Evolutionary conservation across 2,113 vertebrate species (phyloP).

Genomic region (Todiramphus chloris): DNA sequence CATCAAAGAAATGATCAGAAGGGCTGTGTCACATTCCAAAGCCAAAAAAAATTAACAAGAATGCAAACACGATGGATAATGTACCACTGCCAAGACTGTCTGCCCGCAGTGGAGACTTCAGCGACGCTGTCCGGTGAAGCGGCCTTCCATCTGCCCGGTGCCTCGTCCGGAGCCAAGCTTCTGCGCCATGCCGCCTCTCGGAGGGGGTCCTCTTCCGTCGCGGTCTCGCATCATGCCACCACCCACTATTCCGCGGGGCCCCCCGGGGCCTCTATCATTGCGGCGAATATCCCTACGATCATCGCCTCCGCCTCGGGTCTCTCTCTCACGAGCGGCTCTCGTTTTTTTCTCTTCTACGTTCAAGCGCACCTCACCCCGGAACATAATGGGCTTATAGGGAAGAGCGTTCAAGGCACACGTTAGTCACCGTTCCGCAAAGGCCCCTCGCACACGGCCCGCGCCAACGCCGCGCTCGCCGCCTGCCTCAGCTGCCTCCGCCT

Average conservation of each 20-base stretch:
- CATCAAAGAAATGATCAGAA: slow-evolving; percentile 90
- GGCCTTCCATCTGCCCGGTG: slow-evolving; percentile 85
- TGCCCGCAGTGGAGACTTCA: slow-evolving; percentile 75
- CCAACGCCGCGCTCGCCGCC: fast-evolving
- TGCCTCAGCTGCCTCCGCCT: background rate
- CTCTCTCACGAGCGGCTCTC: slow-evolving; percentile 89
- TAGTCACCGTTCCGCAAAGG: background rate
- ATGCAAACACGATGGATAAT: slow-evolving; percentile 91
- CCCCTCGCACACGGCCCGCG: fast-evolving
- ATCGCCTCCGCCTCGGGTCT: slow-evolving; percentile 85
- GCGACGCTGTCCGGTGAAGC: slow-evolving; percentile 90
- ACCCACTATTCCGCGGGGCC: slow-evolving; percentile 88
- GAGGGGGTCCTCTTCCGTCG: slow-evolving; percentile 88
- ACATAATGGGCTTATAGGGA: slow-evolving; percentile 91
- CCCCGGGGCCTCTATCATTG: slow-evolving; percentile 88
- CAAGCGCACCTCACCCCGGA: slow-evolving; percentile 94
- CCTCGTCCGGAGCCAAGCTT: slow-evolving; percentile 91
- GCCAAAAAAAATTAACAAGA: slow-evolving; percentile 90
- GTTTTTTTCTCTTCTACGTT: slow-evolving; percentile 99
- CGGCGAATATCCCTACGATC: slow-evolving; percentile 92
- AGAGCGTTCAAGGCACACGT: slow-evolving; percentile 22
- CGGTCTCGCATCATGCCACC: slow-evolving; percentile 94
- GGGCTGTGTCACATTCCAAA: slow-evolving; percentile 98
- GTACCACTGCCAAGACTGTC: slow-evolving; percentile 82
- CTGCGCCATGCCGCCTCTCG: slow-evolving; percentile 87